Conservation (phyloP, 2,113 vertebrate genomes). For the Gavia stellata region DNA sequence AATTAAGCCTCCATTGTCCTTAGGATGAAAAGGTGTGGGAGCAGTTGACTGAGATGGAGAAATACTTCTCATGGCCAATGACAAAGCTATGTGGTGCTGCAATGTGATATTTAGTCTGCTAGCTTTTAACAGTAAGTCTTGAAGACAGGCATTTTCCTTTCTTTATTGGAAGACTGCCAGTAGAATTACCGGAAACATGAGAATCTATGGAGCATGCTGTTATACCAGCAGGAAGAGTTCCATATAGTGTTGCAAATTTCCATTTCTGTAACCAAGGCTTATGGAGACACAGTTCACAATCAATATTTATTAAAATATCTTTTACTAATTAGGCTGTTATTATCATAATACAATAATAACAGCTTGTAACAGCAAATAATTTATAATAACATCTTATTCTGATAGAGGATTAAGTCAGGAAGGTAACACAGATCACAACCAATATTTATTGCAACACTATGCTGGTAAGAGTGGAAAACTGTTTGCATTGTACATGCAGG, state of each 20-base stretch:
- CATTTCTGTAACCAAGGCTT: neutral
- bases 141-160: neutral
- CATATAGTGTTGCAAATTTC: neutral
- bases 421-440: neutral
- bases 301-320: neutral
- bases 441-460: neutral
- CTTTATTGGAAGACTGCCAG: neutral
- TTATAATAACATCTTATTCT: neutral
- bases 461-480: neutral
- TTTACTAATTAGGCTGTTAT: neutral
- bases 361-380: neutral
- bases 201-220: neutral
- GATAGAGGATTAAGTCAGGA: neutral
- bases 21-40: neutral
- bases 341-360: neutral
- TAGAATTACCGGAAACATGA: neutral
- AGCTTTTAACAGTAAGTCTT: neutral
- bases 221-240: neutral
- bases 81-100: neutral
- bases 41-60: neutral
- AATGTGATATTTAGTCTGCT: neutral
- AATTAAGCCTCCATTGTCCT: neutral
- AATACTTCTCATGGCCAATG: neutral
- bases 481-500: accelerated
- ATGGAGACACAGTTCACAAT: neutral